Evolutionary conservation across 2,113 vertebrate species (phyloP).

Genomic region (Vicugna pacos): DNA sequence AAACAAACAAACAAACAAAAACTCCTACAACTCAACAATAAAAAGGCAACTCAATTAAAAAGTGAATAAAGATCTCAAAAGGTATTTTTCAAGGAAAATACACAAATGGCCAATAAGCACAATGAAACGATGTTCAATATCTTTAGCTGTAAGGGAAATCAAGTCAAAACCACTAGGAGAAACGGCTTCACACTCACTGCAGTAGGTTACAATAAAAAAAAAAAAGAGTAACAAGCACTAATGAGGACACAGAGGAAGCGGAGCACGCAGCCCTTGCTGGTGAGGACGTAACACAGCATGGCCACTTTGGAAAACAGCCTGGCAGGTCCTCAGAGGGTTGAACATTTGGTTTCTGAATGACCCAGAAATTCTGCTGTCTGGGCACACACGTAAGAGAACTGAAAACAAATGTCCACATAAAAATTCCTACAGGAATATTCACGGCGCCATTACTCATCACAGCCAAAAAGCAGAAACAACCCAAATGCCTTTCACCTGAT

Average conservation of each 20-base stretch:
- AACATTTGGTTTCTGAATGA: background rate
- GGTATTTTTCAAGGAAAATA: background rate
- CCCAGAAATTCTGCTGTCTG: background rate
- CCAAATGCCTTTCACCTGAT: background rate
- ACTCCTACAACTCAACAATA: background rate
- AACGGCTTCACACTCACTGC: background rate
- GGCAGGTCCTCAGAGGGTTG: background rate
- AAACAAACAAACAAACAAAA: no score
- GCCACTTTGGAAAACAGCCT: background rate
- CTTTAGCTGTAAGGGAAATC: background rate
- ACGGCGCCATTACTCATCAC: background rate
- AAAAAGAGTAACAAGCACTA: no score
- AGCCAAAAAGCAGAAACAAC: background rate
- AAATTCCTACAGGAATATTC: background rate
- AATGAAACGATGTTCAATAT: background rate
- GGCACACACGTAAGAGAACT: background rate
- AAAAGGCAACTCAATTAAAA: background rate
- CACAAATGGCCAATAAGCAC: background rate
- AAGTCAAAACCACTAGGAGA: background rate
- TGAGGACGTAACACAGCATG: background rate
- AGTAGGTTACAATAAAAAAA: fast-evolving
- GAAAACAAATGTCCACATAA: background rate
- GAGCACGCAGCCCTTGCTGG: background rate
- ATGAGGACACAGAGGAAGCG: fast-evolving
- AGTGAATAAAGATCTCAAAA: background rate